These are phyloP conservation scores for Cyanocitta stelleri DNA, from an alignment of 2,113 vertebrate genomes.

Conservation along the genomic window DNA sequence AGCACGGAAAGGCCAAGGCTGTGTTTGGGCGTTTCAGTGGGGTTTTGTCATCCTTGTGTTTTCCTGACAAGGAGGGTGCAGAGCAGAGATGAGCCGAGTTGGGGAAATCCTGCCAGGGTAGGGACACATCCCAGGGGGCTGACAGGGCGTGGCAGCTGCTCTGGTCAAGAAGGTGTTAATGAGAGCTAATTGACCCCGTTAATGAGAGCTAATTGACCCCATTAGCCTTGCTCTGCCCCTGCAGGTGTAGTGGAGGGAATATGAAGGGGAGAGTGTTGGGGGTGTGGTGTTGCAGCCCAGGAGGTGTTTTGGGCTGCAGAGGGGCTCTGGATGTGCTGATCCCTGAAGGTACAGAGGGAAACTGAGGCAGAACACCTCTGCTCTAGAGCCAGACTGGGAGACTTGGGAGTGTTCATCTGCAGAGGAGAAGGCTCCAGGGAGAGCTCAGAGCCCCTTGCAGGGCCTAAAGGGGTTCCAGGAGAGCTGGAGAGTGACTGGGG, in stretches of 20 bases:
- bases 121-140: background rate
- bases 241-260: background rate
- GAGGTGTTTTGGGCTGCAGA: background rate
- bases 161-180: background rate
- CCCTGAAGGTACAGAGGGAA: background rate
- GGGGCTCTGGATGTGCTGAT: background rate
- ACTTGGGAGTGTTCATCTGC: fast-evolving
- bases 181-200: background rate
- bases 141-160: background rate
- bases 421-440: background rate
- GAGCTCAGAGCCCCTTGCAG: fast-evolving
- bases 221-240: background rate
- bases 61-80: background rate
- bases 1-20: background rate
- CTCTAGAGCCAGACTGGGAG: background rate
- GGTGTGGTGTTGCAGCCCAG: fast-evolving
- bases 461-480: background rate
- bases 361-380: background rate
- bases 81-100: background rate
- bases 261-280: background rate
- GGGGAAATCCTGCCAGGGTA: background rate
- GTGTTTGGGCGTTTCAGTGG: fast-evolving
- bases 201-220: background rate
- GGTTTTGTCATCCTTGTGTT: fast-evolving
- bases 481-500: background rate